A percentile compares a stretch with the other conserved stretches of the same genome.
These are phyloP conservation scores for Podarcis cretensis DNA, from an alignment of 2,113 vertebrate genomes.

Conservation along the genomic window DNA sequence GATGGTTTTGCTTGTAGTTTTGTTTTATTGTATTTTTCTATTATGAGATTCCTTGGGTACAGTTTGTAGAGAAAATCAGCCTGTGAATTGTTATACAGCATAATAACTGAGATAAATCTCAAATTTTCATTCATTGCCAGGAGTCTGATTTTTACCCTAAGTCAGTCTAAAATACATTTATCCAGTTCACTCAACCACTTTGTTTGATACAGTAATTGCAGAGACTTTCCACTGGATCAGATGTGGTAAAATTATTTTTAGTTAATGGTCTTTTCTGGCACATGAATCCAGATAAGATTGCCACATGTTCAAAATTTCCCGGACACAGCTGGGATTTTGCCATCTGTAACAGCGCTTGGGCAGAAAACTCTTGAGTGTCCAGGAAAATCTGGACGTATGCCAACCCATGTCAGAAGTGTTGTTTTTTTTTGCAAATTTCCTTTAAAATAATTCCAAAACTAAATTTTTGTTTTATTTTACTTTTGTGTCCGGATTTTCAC, in stretches of 20 bases:
- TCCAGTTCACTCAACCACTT: neutral
- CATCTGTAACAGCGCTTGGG: too few relatives aligned
- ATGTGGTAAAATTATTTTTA: neutral
- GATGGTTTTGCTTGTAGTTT: neutral
- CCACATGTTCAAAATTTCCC: too few relatives aligned
- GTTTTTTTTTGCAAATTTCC: too few relatives aligned
- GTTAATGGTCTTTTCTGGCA: neutral
- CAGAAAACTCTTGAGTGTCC: too few relatives aligned
- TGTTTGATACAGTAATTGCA: neutral
- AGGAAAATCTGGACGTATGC: too few relatives aligned
- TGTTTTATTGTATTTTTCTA: neutral
- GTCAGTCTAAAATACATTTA: neutral
- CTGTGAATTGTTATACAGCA: neutral
- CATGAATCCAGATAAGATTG: neutral
- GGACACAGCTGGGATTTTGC: too few relatives aligned
- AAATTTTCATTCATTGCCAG: neutral
- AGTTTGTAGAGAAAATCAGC: neutral
- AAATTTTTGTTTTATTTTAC: too few relatives aligned
- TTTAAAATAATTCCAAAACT: too few relatives aligned
- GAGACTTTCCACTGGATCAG: neutral
- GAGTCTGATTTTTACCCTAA: neutral
- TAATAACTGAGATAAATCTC: neutral
- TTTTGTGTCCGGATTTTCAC: too few relatives aligned
- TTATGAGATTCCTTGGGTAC: neutral
- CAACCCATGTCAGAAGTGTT: too few relatives aligned